Evolutionary conservation across 2,797 vertebrate species (phyloP).

Genomic region (Cetoscarus ocellatus): DNA sequence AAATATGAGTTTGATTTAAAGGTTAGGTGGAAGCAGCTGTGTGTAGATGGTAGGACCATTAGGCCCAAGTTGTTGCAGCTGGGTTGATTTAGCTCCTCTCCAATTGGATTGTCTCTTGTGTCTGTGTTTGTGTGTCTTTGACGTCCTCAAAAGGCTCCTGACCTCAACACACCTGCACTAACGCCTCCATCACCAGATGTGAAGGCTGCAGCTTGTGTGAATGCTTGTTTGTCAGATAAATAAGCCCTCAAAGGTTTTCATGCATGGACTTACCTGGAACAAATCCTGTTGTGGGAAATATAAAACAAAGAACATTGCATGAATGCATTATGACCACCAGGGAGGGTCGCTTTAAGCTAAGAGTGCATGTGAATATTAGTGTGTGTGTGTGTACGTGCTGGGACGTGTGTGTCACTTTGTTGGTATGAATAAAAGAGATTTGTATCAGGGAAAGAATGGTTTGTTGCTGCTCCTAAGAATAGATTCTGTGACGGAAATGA

Average conservation of each 20-base stretch:
- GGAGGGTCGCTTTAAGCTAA: conserved; percentile 60
- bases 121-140: conserved; percentile 20
- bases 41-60: conserved; percentile 50
- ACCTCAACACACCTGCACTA: conserved; percentile 72
- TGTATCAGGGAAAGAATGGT: conserved; percentile 73
- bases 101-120: conserved; percentile 39
- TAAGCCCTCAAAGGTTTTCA: conserved; percentile 54
- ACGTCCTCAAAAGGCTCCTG: conserved; percentile 33
- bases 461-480: conserved; percentile 80
- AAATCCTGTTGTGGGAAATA: conserved; percentile 67
- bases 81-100: conserved; percentile 75
- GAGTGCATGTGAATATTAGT: conserved; percentile 19
- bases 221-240: conserved; percentile 34
- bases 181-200: conserved; percentile 50
- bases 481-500: conserved; percentile 81
- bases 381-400: conserved; percentile 8
- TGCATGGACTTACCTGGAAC: conserved; percentile 74
- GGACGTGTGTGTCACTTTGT: conserved; percentile 16
- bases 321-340: conserved; percentile 70
- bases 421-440: conserved; percentile 72
- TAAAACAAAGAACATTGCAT: conserved; percentile 66
- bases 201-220: conserved; percentile 43
- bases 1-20: conserved; percentile 56
- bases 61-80: conserved; percentile 75
- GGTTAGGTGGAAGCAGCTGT: conserved; percentile 53